A percentile compares a stretch with the other conserved stretches of the same genome.
Evolutionary conservation across 2,888 invertebrate genomes (phyloP).

Genomic region (Agonum fuliginosum): DNA sequence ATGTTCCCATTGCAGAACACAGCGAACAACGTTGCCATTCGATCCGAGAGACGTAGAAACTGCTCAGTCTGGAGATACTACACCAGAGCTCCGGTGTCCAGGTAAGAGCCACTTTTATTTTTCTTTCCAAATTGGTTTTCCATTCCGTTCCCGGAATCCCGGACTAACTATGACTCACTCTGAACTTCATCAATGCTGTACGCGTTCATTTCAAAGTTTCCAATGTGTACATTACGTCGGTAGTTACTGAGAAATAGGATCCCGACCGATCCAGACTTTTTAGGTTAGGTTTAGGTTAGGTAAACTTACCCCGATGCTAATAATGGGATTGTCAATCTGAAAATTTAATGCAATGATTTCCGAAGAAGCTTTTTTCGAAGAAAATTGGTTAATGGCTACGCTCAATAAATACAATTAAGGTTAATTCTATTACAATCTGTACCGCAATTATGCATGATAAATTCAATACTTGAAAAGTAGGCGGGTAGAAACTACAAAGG

Average conservation of each 20-base stretch:
- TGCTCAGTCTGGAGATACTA: slow-evolving; percentile 17
- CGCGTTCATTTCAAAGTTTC: slow-evolving; percentile 58
- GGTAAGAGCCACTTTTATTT: slow-evolving; percentile 54
- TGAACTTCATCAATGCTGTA: slow-evolving; percentile 57
- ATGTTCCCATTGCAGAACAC: background rate
- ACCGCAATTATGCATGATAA: background rate
- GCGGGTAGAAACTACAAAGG: no score
- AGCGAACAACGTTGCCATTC: background rate
- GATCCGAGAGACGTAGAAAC: slow-evolving; percentile 4
- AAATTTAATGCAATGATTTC: slow-evolving; percentile 41
- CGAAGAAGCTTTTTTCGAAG: slow-evolving; percentile 22
- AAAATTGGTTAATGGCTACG: slow-evolving; percentile 19
- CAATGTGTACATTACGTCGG: slow-evolving; percentile 50
- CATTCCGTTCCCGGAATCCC: slow-evolving; percentile 46
- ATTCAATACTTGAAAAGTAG: slow-evolving; percentile 10
- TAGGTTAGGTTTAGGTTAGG: slow-evolving; percentile 25
- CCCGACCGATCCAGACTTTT: slow-evolving; percentile 33
- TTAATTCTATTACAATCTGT: background rate
- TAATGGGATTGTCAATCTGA: slow-evolving; percentile 50
- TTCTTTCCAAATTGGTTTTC: slow-evolving; percentile 58
- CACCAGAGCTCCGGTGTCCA: slow-evolving; percentile 25
- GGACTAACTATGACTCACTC: slow-evolving; percentile 48
- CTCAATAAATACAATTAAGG: slow-evolving; percentile 44
- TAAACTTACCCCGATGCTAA: slow-evolving; percentile 45
- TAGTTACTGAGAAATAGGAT: slow-evolving; percentile 46